Evolutionary conservation across 2,797 vertebrate species (phyloP).

Genomic region (Sebastes glaucus): DNA sequence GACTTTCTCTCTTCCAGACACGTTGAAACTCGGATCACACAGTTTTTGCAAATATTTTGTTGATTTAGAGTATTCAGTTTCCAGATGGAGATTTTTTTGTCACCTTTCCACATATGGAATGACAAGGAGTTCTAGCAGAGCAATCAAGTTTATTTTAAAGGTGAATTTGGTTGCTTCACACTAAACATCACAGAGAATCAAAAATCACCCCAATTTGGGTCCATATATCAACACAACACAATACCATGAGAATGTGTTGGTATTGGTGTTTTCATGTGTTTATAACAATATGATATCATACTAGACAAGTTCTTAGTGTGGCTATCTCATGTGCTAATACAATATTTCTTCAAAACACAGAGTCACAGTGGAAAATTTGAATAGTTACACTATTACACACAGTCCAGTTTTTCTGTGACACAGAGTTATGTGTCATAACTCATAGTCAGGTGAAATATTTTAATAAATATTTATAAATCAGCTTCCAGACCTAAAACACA

Average conservation of each 20-base stretch:
- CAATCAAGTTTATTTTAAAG: background rate
- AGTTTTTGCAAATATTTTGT: background rate
- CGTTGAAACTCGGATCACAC: background rate
- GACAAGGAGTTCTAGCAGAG: background rate
- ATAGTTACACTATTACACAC: background rate
- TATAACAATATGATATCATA: background rate
- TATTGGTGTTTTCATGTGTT: background rate
- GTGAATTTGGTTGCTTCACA: background rate
- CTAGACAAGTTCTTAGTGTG: background rate
- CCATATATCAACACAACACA: background rate
- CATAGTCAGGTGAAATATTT: background rate
- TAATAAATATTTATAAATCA: background rate
- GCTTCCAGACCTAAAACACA: background rate
- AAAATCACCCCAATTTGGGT: background rate
- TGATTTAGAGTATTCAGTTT: conserved; percentile 13
- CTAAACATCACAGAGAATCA: background rate
- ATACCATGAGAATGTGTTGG: background rate
- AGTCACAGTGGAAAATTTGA: background rate
- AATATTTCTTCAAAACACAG: background rate
- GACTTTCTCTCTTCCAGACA: background rate
- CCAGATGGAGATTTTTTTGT: background rate
- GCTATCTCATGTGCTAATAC: background rate
- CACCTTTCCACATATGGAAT: background rate
- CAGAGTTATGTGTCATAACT: no score
- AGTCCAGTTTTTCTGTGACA: background rate